Percentiles rank a stretch among this genome's conserved stretches.
Conservation (phyloP, 2,888 invertebrate genomes). For the Erpobdella octoculata region DNA sequence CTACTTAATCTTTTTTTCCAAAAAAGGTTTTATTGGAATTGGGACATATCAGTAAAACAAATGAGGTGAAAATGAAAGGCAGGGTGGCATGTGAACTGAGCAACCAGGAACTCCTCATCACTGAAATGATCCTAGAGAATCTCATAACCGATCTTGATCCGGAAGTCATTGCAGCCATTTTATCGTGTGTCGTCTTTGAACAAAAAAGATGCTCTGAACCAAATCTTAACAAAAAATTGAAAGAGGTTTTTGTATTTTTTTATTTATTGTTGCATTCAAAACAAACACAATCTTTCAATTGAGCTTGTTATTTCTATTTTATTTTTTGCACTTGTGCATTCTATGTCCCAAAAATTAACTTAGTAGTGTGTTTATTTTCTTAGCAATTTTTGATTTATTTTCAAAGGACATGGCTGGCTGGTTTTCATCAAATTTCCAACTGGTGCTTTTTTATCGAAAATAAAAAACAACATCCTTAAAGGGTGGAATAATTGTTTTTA, state of each 20-base stretch:
- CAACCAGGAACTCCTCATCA: slow-evolving; percentile 72
- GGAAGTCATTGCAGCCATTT: slow-evolving; percentile 83
- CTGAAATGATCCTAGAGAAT: slow-evolving; percentile 84
- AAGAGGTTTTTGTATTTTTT: slow-evolving; percentile 52
- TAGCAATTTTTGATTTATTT: neutral
- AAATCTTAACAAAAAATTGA: slow-evolving; percentile 59
- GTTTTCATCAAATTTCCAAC: too few species aligned
- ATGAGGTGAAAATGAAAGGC: slow-evolving; percentile 62
- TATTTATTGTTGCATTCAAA: too few species aligned
- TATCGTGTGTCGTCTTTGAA: slow-evolving; percentile 87
- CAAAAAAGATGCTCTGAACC: slow-evolving; percentile 59
- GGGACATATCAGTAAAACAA: slow-evolving; percentile 68
- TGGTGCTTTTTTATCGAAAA: too few species aligned
- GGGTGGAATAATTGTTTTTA: too few species aligned
- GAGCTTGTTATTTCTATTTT: too few species aligned
- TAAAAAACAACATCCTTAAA: too few species aligned
- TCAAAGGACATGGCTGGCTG: too few species aligned
- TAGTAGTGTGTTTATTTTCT: neutral
- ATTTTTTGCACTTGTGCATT: too few species aligned
- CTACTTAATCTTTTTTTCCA: neutral
- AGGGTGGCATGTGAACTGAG: slow-evolving; percentile 79
- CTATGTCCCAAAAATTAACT: too few species aligned
- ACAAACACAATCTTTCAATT: too few species aligned
- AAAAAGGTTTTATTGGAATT: slow-evolving; percentile 61
- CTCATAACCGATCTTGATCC: slow-evolving; percentile 75